Evolutionary conservation across 1,140 invertebrate genomes (phyloP).

Genomic region (Drosophila sproati): DNA sequence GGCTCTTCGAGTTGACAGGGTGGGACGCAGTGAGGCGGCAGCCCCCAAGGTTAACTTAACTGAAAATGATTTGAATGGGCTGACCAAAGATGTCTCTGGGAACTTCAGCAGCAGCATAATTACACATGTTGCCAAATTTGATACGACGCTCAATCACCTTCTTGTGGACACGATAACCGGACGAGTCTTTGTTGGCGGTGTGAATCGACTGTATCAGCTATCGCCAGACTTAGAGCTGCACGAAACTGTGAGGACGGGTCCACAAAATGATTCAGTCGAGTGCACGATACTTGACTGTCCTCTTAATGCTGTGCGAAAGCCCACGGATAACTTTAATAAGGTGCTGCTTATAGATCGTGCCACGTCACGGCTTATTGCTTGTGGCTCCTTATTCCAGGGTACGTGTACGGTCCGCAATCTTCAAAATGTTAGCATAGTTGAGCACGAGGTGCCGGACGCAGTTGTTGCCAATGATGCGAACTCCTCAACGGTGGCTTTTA

Average conservation of each 20-base stretch:
- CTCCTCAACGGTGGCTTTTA: conserved; percentile 98
- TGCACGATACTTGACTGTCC: conserved; percentile 95
- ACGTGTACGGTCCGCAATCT: conserved; percentile 95
- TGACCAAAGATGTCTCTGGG: background rate
- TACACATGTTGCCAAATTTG: conserved; percentile 73
- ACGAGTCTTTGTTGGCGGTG: conserved; percentile 95
- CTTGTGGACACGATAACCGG: conserved; percentile 96
- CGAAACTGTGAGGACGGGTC: conserved; percentile 93
- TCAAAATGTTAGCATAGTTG: conserved; percentile 93
- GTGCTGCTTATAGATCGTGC: conserved; percentile 97
- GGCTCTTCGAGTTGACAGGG: conserved; percentile 30
- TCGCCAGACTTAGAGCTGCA: conserved; percentile 93
- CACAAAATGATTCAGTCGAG: conserved; percentile 93
- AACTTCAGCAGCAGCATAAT: conserved; percentile 67
- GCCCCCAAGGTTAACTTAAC: conserved; percentile 36
- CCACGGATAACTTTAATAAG: conserved; percentile 97
- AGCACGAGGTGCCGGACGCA: conserved; percentile 91
- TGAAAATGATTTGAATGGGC: background rate
- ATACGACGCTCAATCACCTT: conserved; percentile 89
- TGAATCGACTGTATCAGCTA: conserved; percentile 97
- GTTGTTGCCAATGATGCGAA: conserved; percentile 97
- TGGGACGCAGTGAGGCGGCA: conserved; percentile 6
- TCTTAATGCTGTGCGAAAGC: conserved; percentile 88
- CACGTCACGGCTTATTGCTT: conserved; percentile 95
- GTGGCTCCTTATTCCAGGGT: conserved; percentile 96